These are phyloP conservation scores for Reinhardtius hippoglossoides DNA, from an alignment of 2,113 vertebrate species.

Conservation along the genomic window DNA sequence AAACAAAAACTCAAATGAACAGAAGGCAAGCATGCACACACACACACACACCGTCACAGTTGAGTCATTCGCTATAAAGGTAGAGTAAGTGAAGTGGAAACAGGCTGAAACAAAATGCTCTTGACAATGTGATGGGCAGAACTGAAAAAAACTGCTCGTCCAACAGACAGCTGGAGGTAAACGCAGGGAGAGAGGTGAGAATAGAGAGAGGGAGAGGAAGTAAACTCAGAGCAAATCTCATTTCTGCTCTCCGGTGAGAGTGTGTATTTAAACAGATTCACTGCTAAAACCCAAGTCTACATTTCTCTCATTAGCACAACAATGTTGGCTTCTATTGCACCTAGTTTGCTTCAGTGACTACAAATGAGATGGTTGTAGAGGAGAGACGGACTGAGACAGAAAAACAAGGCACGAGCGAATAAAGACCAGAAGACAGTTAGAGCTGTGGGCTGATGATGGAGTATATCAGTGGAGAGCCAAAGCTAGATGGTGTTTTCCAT, in stretches of 20 bases:
- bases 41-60: not conserved
- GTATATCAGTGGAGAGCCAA: slow-evolving; percentile 34
- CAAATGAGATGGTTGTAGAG: slow-evolving; percentile 70
- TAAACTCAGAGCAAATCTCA: slow-evolving; percentile 42
- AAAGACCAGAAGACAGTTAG: slow-evolving; percentile 45
- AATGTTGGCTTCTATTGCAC: slow-evolving; percentile 56
- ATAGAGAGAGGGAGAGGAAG: not conserved
- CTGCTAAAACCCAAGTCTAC: slow-evolving; percentile 42
- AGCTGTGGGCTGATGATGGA: slow-evolving; percentile 36
- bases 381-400: slow-evolving; percentile 35
- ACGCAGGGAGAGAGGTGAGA: not conserved
- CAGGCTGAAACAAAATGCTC: slow-evolving; percentile 34
- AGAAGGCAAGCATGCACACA: slow-evolving; percentile 6
- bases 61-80: slow-evolving; percentile 24
- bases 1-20: slow-evolving; percentile 6
- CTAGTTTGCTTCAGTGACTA: slow-evolving; percentile 60
- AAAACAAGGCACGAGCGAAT: slow-evolving; percentile 31
- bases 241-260: slow-evolving; percentile 45
- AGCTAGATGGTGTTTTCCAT: slow-evolving; percentile 31
- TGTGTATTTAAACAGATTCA: slow-evolving; percentile 51
- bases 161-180: slow-evolving; percentile 13
- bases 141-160: slow-evolving; percentile 8
- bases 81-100: slow-evolving; percentile 32
- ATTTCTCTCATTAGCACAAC: slow-evolving; percentile 69
- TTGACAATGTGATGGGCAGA: slow-evolving; percentile 38